phyloP scores from a whole-genome alignment of 2,888 invertebrate species.

The Mythimna albipuncta region DNA sequence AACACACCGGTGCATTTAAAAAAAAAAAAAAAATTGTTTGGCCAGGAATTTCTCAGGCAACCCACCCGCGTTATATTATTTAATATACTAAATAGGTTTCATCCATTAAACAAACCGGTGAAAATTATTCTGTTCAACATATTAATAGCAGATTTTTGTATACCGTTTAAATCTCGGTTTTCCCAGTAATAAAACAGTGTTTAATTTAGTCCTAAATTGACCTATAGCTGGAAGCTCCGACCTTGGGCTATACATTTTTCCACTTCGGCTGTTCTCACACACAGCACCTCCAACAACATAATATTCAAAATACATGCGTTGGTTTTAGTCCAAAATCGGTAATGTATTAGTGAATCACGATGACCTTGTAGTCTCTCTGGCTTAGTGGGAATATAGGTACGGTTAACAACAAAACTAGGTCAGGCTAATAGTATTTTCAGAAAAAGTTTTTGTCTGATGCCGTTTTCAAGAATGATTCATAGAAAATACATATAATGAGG shows the following conservation, averaged over 20 bases:
- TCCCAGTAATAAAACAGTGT: not conserved
- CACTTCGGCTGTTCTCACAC: slow-evolving; percentile 8
- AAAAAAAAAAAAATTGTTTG: no score
- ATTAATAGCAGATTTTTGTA: no score
- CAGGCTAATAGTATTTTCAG: not conserved
- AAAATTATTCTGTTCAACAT: no score
- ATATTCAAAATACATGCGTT: slow-evolving; percentile 4
- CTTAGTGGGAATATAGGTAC: not conserved
- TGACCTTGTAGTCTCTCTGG: slow-evolving; percentile 32
- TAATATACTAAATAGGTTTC: no score
- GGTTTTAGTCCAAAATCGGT: slow-evolving; percentile 23
- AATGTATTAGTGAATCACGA: slow-evolving; percentile 28
- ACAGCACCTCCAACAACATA: not conserved
- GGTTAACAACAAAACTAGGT: slow-evolving; percentile 17
- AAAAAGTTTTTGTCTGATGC: not conserved
- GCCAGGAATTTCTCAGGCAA: no score
- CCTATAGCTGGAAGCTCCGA: not conserved
- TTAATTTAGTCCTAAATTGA: slow-evolving; percentile 4
- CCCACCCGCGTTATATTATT: no score
- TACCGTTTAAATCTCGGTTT: not conserved
- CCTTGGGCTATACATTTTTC: slow-evolving; percentile 18
- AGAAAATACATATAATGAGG: not conserved
- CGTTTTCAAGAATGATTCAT: not conserved
- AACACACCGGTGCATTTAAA: no score
- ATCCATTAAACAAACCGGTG: no score